Base-by-base conservation (phyloP, 2,113 vertebrate species). In the Cyanoramphus novaezelandiae region DNA sequence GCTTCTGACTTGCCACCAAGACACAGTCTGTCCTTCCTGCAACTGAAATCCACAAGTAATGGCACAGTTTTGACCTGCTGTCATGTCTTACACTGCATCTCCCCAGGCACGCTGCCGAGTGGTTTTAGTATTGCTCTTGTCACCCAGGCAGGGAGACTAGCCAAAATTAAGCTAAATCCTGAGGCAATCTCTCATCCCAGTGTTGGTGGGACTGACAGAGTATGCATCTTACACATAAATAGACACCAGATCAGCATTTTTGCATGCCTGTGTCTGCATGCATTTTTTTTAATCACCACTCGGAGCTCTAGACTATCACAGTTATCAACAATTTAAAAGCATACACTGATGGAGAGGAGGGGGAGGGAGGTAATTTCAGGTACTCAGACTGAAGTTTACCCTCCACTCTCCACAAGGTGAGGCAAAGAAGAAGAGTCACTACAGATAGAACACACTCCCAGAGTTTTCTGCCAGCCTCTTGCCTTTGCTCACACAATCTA, bases 301-400 rank as follows among this genome's bases (percentile, higher is more conserved):
- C 63, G n/a, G 65, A 79, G 78, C 46, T 82, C 72, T 55, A 39
- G 64, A 50, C 72, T 41, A 67, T 43, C 75, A 57, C 59, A 84
- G 72, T 53, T 59, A 87, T 46, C 62, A 47, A 81, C 46, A 65
- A 86, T 68, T 79, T 93, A 37, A 88, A 89, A 85, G 17, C 79
- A 69, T 6, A 68, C 24, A n/a, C 33, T 39, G 67, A 39, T 55
- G 85, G 53, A 71, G 85, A 83, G 44, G 27, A 82, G 25, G 2
- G 4, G 52, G 44, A 79, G 41, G 68, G 55, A 88, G 94, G 76
- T 39, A 81, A 95, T 92, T 81, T 86, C 71, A 93, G 83, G 63
- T 90, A 87, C 70, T 97, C 86, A 89, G 68, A 49, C 28, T 78
- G 68, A 97, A 95, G 96, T 96, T 97, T 87, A 71, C 71, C 91